Evolutionary conservation across 2,113 vertebrate species (phyloP).

Genomic region (Pholis gunnellus): DNA sequence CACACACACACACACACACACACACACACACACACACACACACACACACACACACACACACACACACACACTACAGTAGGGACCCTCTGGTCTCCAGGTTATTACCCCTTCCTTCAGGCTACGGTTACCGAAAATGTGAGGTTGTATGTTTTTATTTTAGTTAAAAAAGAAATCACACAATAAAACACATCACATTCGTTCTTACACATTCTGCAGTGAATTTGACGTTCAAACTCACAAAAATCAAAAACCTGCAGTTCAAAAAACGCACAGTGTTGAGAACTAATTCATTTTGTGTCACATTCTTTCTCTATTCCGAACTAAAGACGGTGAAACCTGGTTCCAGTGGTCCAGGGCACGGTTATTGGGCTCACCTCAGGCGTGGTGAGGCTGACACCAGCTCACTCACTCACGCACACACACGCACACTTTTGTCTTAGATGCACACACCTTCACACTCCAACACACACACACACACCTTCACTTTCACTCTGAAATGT

Average conservation of each 20-base stretch:
- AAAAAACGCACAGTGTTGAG: slow-evolving; percentile 12
- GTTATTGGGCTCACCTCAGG: slow-evolving; percentile 78
- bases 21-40: slow-evolving; percentile 31
- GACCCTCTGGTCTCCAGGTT: slow-evolving; percentile 72
- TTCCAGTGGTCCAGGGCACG: slow-evolving; percentile 65
- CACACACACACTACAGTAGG: slow-evolving; percentile 69
- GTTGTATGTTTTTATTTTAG: slow-evolving; percentile 13
- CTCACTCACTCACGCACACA: neutral
- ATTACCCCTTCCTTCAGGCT: slow-evolving; percentile 75
- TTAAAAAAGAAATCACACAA: neutral
- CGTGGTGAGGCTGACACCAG: slow-evolving; percentile 66
- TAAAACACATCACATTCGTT: neutral
- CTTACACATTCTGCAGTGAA: neutral
- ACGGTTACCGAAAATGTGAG: slow-evolving; percentile 49
- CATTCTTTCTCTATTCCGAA: slow-evolving; percentile 64
- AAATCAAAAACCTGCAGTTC: slow-evolving; percentile 18
- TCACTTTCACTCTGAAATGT: slow-evolving; percentile 61
- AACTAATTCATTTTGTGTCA: slow-evolving; percentile 48
- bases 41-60: slow-evolving; percentile 49
- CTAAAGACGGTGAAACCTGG: slow-evolving; percentile 67
- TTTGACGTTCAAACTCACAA: neutral
- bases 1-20: slow-evolving; percentile 33
- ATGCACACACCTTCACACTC: slow-evolving; percentile 72
- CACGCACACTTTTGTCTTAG: slow-evolving; percentile 49
- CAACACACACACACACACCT: slow-evolving; percentile 56